These are phyloP conservation scores for Phrixothrix hirtus DNA, from an alignment of 2,888 invertebrate species.

Conservation along the genomic window DNA sequence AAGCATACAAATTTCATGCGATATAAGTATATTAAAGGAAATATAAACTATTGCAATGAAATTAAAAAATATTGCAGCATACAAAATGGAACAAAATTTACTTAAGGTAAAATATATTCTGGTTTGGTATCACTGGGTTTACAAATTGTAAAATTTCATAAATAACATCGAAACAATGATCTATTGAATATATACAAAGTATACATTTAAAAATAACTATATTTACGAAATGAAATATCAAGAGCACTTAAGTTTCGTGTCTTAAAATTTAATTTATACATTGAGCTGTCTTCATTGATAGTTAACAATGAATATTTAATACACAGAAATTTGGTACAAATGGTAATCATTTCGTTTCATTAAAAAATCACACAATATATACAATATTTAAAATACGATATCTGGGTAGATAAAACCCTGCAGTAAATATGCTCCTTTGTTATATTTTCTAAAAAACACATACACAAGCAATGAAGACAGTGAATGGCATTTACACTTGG, in stretches of 20 bases:
- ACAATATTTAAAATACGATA: slow-evolving; percentile 34
- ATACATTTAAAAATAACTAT: slow-evolving; percentile 58
- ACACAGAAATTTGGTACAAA: slow-evolving; percentile 53
- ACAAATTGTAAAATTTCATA: slow-evolving; percentile 42
- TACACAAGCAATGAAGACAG: slow-evolving; percentile 52
- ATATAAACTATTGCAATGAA: slow-evolving; percentile 1
- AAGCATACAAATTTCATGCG: no score
- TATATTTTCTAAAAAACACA: slow-evolving; percentile 34
- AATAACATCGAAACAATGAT: slow-evolving; percentile 54
- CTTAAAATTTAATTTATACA: slow-evolving; percentile 49
- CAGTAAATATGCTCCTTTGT: slow-evolving; percentile 26
- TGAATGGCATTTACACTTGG: slow-evolving; percentile 40
- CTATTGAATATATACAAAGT: slow-evolving; percentile 57
- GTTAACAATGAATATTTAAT: slow-evolving; percentile 43
- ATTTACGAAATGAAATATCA: slow-evolving; percentile 57
- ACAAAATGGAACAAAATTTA: slow-evolving; percentile 24
- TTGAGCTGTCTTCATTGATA: slow-evolving; percentile 54
- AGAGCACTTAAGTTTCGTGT: slow-evolving; percentile 58
- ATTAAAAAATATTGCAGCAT: slow-evolving; percentile 3
- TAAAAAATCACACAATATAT: slow-evolving; percentile 36
- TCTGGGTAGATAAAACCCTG: slow-evolving; percentile 25
- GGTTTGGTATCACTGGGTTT: slow-evolving; percentile 35
- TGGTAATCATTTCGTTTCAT: slow-evolving; percentile 47
- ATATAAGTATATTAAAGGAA: neutral
- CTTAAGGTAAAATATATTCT: slow-evolving; percentile 33